phyloP scores from a whole-genome alignment of 2,888 invertebrate species.

The Eulithis prunata region DNA sequence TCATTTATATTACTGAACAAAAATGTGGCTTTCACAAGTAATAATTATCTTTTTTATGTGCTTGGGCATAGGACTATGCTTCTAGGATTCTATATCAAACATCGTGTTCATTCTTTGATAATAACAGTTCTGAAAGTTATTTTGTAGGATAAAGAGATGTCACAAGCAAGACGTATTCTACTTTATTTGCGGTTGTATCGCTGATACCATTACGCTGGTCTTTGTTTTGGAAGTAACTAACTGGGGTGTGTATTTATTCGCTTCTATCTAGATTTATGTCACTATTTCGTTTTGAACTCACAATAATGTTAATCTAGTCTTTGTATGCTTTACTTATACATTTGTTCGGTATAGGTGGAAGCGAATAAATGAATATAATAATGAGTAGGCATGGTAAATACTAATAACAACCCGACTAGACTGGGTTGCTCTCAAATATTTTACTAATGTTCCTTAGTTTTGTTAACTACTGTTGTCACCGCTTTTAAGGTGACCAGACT shows the following conservation, averaged over 20 bases:
- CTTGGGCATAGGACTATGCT: neutral
- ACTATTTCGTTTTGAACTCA: conserved; percentile 19
- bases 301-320: conserved; percentile 12
- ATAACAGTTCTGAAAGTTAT: neutral
- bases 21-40: neutral
- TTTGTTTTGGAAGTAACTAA: conserved; percentile 23
- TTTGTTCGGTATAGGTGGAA: conserved; percentile 25
- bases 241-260: conserved; percentile 30
- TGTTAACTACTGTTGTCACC: conserved; percentile 74
- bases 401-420: conserved; percentile 71
- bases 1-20: neutral
- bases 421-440: conserved; percentile 67
- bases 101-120: neutral
- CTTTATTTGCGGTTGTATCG: conserved; percentile 5
- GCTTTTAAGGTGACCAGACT: conserved; percentile 81
- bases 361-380: conserved; percentile 41
- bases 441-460: conserved; percentile 55
- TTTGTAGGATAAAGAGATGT: neutral
- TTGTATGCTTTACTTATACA: conserved; percentile 4
- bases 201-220: neutral
- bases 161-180: conserved; percentile 10
- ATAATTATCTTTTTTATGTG: neutral
- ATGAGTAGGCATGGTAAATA: conserved; percentile 68
- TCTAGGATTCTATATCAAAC: neutral
- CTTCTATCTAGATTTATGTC: conserved; percentile 27